phyloP scores from a whole-genome alignment of 1,140 invertebrate genomes.

The Hycleus cichorii region DNA sequence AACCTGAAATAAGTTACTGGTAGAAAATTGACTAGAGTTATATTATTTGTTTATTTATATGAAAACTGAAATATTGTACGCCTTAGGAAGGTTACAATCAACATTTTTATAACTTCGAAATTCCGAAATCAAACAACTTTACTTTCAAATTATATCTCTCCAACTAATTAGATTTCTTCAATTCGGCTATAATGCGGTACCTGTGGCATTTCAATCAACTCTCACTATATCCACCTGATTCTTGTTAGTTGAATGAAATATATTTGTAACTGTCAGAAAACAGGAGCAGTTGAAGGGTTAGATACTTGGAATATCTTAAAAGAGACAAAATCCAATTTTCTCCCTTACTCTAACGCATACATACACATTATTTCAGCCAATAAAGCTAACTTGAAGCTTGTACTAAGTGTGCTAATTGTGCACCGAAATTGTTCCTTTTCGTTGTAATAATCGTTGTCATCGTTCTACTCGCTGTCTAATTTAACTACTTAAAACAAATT shows the following conservation, averaged over 20 bases:
- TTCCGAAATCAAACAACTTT: too few species aligned
- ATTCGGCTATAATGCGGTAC: not conserved
- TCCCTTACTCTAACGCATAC: not conserved
- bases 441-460: not conserved
- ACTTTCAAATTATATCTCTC: too few species aligned
- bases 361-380: not conserved
- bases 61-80: too few species aligned
- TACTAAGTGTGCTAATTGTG: conserved; percentile 8
- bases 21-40: too few species aligned
- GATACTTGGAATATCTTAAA: not conserved
- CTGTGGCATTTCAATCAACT: conserved; percentile 1
- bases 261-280: conserved; percentile 12
- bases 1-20: conserved; percentile 7
- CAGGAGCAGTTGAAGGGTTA: not conserved
- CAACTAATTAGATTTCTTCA: not conserved
- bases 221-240: not conserved
- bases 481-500: conserved; percentile 2
- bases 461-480: not conserved
- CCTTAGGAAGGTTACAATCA: too few species aligned
- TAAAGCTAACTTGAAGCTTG: conserved; percentile 13
- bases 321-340: conserved; percentile 11
- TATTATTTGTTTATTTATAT: too few species aligned
- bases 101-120: too few species aligned
- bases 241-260: conserved; percentile 9
- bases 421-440: conserved; percentile 5